Percentiles rank a stretch among this genome's conserved stretches.
Conservation (phyloP, 2,888 invertebrate species). For the Tetragonisca angustula region DNA sequence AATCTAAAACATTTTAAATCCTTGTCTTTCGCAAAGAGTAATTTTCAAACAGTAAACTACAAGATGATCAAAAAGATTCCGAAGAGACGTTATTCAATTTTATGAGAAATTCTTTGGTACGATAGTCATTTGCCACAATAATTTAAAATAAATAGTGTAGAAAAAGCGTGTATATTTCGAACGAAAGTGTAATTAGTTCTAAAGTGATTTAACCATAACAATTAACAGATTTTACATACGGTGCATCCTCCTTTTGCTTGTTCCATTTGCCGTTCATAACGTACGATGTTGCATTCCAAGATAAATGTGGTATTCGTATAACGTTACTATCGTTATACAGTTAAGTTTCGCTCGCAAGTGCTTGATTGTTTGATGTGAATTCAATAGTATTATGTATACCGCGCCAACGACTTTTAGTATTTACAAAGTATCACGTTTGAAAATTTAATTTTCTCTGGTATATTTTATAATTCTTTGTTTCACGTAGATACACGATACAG, state of each 20-base stretch:
- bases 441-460: background rate
- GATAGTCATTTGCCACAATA: background rate
- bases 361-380: slow-evolving; percentile 14
- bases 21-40: background rate
- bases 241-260: background rate
- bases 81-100: background rate
- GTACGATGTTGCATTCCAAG: slow-evolving; percentile 25
- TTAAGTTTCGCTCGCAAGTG: slow-evolving; percentile 20
- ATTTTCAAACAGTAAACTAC: background rate
- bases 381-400: background rate
- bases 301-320: slow-evolving; percentile 40
- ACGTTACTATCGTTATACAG: slow-evolving; percentile 43
- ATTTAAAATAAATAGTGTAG: background rate
- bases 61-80: background rate
- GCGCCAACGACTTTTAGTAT: background rate
- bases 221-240: slow-evolving; percentile 4
- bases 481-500: too few species aligned
- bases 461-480: background rate
- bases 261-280: background rate
- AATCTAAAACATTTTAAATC: too few species aligned
- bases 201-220: background rate
- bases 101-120: slow-evolving; percentile 4
- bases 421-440: background rate
- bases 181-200: background rate
- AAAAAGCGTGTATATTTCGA: background rate